Percentiles rank a stretch among this genome's conserved stretches.
Conservation (phyloP, 53 echinoderm and acorn worm species). For the Mesocentrotus franciscanus region DNA sequence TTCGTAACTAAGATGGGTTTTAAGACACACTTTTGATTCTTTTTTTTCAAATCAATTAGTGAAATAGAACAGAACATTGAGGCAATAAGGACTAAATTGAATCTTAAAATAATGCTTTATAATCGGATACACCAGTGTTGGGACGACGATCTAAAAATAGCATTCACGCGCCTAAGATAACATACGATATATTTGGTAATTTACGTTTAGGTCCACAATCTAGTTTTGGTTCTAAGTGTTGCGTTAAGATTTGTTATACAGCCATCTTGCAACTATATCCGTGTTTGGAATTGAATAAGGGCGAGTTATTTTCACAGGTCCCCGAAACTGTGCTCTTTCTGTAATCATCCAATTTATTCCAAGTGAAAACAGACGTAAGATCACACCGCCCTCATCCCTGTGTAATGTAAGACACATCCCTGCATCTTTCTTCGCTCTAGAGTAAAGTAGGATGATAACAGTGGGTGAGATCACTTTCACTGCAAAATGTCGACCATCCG, state of each 20-base stretch:
- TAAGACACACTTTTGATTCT: too few relatives aligned
- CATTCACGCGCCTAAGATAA: not conserved
- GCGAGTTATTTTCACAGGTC: slow-evolving; percentile 12
- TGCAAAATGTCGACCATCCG: slow-evolving; percentile 28
- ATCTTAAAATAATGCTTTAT: not conserved
- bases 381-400: not conserved
- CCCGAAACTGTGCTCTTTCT: slow-evolving; percentile 4
- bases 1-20: too few relatives aligned
- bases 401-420: not conserved
- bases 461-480: slow-evolving; percentile 33
- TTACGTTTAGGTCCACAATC: not conserved
- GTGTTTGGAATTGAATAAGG: not conserved
- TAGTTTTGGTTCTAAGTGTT: not conserved
- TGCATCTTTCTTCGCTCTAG: not conserved
- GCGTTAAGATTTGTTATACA: not conserved
- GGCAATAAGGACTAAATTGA: not conserved
- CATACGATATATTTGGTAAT: not conserved
- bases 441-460: slow-evolving; percentile 35
- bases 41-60: too few relatives aligned
- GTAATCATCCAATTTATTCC: slow-evolving; percentile 36
- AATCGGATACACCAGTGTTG: not conserved
- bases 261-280: not conserved
- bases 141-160: not conserved
- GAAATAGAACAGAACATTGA: too few relatives aligned
- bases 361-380: slow-evolving; percentile 39